Conservation (phyloP, 2,797 vertebrate genomes). For the Trichosurus vulpecula region DNA sequence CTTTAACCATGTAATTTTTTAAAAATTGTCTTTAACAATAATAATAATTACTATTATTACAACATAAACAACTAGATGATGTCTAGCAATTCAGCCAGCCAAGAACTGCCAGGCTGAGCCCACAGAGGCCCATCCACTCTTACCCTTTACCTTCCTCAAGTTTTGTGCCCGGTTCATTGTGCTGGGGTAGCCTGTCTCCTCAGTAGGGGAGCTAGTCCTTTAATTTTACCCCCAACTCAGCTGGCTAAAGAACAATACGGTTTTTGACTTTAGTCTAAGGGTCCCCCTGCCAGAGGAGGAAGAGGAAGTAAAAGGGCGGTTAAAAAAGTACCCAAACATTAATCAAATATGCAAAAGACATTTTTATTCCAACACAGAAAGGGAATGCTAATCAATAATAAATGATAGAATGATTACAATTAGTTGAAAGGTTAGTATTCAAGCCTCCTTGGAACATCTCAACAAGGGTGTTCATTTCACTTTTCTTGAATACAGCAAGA, state of each 20-base stretch:
- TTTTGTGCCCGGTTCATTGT: neutral
- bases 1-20: neutral
- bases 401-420: neutral
- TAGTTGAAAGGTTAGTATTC: neutral
- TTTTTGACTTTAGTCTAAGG: neutral
- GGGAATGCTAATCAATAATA: neutral
- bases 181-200: neutral
- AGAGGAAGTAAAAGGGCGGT: neutral
- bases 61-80: neutral
- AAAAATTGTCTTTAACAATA: neutral
- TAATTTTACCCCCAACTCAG: neutral
- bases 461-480: neutral
- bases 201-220: neutral
- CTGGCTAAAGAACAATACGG: neutral
- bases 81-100: neutral
- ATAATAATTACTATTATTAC: no score
- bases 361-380: neutral
- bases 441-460: neutral
- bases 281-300: neutral
- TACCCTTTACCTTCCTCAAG: neutral
- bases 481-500: neutral
- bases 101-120: neutral
- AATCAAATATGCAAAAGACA: neutral
- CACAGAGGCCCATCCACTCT: neutral
- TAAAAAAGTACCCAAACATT: neutral